These are phyloP conservation scores for Paraplagusia blochii DNA, from an alignment of 2,113 vertebrate species.

Conservation along the genomic window DNA sequence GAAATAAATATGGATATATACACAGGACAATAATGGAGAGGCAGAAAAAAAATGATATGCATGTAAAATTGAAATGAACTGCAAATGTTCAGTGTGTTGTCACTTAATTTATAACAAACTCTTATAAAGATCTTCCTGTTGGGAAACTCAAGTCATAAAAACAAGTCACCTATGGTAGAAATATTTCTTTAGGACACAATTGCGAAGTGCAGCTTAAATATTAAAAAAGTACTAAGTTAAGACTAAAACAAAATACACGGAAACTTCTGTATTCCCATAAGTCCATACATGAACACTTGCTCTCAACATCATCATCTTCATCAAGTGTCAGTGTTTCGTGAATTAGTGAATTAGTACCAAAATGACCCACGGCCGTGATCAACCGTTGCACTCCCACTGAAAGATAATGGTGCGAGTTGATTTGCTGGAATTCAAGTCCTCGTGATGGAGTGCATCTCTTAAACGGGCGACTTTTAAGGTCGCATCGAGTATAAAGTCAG, in stretches of 20 bases:
- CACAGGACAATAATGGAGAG: constrained; percentile 2
- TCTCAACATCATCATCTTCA: neutral
- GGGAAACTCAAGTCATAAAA: neutral
- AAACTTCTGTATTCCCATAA: constrained; percentile 4
- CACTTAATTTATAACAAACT: neutral
- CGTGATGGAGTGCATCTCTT: constrained; percentile 30
- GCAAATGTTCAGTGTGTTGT: neutral
- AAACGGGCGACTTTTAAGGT: constrained; percentile 42
- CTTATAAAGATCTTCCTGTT: constrained; percentile 3
- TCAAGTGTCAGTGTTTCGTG: neutral
- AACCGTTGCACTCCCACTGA: constrained; percentile 22
- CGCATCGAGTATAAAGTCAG: constrained; percentile 46
- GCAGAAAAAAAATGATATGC: neutral
- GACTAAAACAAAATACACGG: constrained; percentile 1
- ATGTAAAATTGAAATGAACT: constrained; percentile 5
- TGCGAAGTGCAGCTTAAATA: constrained; percentile 14
- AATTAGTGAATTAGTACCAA: neutral
- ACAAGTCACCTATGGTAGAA: constrained; percentile 9
- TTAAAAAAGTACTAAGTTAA: constrained; percentile 51
- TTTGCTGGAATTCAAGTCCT: constrained; percentile 41
- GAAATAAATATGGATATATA: constrained; percentile 38
- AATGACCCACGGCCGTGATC: constrained; percentile 4
- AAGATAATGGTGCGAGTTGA: constrained; percentile 4
- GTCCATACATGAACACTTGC: constrained; percentile 14
- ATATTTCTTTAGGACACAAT: neutral